Evolutionary conservation across 2,113 vertebrate species (phyloP), one percentile per base, ranked within the genome.

Genomic region (Cheilinus undulatus): DNA sequence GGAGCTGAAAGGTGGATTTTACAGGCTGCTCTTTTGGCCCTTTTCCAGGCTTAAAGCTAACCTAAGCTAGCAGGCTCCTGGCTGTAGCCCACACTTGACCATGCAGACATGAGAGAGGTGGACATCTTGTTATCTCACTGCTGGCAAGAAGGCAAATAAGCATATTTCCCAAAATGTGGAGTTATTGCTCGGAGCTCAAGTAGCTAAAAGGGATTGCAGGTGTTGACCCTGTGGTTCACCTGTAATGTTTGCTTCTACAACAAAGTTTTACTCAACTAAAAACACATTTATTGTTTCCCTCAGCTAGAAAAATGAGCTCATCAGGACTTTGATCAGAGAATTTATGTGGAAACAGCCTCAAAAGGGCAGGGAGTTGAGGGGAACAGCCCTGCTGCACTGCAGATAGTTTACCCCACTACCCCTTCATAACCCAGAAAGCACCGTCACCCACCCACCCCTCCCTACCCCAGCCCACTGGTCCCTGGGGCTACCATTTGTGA

Each of bases 401-500:
- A 50, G 45, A 80, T 70, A 66, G 65, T 75, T 82, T 85, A 57
- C 49, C 78, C 86, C 72, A 2, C 17, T 14, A 85, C 75, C 54
- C 60, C 59, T 46, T 42, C 28, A 82, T 85, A 80, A 78, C 79
- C 68, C 69, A 67, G 54, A 27, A 48, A 51, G 46, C 82, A 68
- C 76, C 52, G 71, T 83, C 80, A 79, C 69, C 69, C 77, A n/a
- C 67, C 62, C 69, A 69, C 71, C n/a, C n/a, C n/a, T n/a, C n/a
- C n/a, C 73, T 80, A 61, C 71, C 61, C 43, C 20, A 48, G 64
- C 78, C 76, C 84, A 75, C 76, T 68, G 65, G 61, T 90, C 91
- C 93, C 90, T 59, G 64, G 80, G 90, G 92, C 90, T 82, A 89
- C 70, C 89, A 90, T 93, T 93, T 92, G 91, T 91, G 88, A 93